Conservation (phyloP, 1,140 invertebrate species). For the Eulimnadia texana region DNA sequence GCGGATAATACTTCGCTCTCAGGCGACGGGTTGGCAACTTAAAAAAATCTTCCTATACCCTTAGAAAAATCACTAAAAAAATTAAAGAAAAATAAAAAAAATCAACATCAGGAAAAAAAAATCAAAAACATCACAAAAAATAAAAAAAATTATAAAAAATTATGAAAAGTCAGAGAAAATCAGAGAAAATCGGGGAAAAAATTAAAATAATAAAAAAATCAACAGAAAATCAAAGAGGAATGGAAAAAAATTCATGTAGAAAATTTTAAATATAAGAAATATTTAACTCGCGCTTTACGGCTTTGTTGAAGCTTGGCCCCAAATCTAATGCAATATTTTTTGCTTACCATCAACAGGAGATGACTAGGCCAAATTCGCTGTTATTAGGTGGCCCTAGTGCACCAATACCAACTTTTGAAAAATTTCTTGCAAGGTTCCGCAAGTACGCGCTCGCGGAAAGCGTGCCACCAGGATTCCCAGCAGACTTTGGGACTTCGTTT, state of each 20-base stretch:
- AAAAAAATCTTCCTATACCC: neutral
- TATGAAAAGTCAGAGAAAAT: neutral
- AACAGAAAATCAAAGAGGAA: neutral
- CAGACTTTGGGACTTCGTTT: too few relatives aligned
- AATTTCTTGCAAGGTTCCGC: too few relatives aligned
- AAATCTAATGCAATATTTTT: neutral
- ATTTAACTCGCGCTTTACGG: too few relatives aligned
- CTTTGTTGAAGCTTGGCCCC: too few relatives aligned
- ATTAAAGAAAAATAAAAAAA: neutral
- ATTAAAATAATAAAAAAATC: neutral
- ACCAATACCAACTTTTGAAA: too few relatives aligned
- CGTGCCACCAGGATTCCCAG: too few relatives aligned
- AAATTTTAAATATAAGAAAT: neutral
- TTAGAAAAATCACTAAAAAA: neutral
- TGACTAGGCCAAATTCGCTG: too few relatives aligned
- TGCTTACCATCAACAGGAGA: neutral
- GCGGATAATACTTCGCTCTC: too few relatives aligned
- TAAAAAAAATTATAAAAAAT: neutral
- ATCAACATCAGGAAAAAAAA: too few relatives aligned
- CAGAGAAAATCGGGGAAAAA: neutral
- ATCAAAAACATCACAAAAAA: too few relatives aligned
- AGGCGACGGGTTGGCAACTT: neutral
- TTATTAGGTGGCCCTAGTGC: too few relatives aligned
- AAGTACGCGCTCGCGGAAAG: too few relatives aligned
- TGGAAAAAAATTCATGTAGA: neutral